Evolutionary conservation across 2,888 invertebrate species (phyloP), one percentile per base, ranked within the genome.

Genomic region (Lasiommata megera): DNA sequence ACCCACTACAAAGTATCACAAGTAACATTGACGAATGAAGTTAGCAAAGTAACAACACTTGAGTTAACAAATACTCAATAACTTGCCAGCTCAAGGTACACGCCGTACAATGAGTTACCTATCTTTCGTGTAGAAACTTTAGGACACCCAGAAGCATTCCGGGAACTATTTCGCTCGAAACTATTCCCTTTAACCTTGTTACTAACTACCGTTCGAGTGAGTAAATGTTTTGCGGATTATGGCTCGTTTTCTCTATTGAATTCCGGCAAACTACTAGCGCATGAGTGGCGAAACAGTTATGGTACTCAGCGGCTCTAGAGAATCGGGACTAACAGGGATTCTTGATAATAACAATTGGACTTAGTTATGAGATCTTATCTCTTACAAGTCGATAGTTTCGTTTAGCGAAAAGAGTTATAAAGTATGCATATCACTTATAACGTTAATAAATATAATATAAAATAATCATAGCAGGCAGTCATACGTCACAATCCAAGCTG

Each of bases 101-200:
- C 40, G 9, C n/a, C n/a, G 12, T 38, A 38, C 16, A 16, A 29
- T n/a, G 16, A 31, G 14, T 11, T 7, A 9, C 9, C 8, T 29
- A 46, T 9, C 46, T 46, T 46, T 31, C 31, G 46, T 31, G 28
- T 44, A 8, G 73, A 79, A 87, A 88, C 80, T 88, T 88, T 88
- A 88, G 84, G 86, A 85, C 82, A 84, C 79, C 80, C 76, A 75
- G 79, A 80, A 73, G 77, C 82, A 80, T 82, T 82, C 80, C 79
- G 77, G 65, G 73, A 80, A 79, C 86, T 85, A 84, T 88, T 81
- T 84, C 78, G 72, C 70, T 76, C 67, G 79, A 82, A 85, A 84
- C 80, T 80, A 84, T 81, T 82, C 76, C 76, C 81, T 81, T 81
- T 82, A 84, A 85, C 84, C 83, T 85, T 79, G 85, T 88, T 85